Percentiles rank a stretch among this genome's conserved stretches.
phyloP scores from a whole-genome alignment of 2,888 invertebrate genomes.

The Timandra comae region DNA sequence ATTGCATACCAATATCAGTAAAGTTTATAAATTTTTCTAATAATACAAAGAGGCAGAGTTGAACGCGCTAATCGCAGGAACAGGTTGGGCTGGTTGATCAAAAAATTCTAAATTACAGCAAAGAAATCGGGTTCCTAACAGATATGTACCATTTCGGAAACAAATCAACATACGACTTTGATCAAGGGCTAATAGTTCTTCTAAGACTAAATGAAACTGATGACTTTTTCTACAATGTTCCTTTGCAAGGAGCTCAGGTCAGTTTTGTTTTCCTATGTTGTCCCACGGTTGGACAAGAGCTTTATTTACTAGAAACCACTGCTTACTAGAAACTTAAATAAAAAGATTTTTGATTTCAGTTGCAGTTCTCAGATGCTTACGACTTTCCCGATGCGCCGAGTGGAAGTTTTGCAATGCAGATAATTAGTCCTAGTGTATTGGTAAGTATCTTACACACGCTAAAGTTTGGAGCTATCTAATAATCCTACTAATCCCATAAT shows the following conservation, averaged over 20 bases:
- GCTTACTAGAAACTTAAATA: no score
- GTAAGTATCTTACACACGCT: conserved; percentile 29
- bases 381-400: conserved; percentile 78
- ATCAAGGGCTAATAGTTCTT: conserved; percentile 59
- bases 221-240: conserved; percentile 68
- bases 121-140: conserved; percentile 18
- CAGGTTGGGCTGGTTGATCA: no score
- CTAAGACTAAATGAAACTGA: conserved; percentile 56
- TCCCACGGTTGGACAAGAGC: no score
- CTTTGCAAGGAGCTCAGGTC: conserved; percentile 71
- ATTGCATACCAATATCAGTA: neutral
- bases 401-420: conserved; percentile 69
- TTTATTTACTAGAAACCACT: no score
- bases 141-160: conserved; percentile 65
- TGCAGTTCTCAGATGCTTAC: conserved; percentile 73
- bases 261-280: no score
- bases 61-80: no score
- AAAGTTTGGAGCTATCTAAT: no score
- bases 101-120: conserved; percentile 37
- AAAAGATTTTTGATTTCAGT: no score
- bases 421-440: conserved; percentile 56
- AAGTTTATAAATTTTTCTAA: no score
- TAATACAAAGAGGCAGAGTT: no score
- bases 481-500: no score
- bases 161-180: conserved; percentile 59